phyloP scores from a whole-genome alignment of 2,888 invertebrate genomes.

The Cloeon dipterum region DNA sequence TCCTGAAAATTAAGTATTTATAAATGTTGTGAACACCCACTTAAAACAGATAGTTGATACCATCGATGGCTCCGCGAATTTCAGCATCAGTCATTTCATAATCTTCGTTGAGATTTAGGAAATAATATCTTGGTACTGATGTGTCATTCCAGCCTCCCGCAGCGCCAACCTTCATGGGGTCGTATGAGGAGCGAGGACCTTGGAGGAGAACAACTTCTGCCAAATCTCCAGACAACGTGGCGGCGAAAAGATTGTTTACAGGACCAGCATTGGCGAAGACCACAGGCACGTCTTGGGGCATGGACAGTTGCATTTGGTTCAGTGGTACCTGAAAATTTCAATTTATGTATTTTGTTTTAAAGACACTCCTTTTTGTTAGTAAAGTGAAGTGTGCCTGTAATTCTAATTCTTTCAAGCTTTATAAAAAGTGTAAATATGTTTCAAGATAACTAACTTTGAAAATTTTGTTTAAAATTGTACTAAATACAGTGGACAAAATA shows the following conservation, averaged over 20 bases:
- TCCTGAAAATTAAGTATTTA: constrained; percentile 4
- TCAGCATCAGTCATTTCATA: constrained; percentile 8
- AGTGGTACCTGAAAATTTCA: neutral
- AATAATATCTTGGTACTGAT: constrained; percentile 6
- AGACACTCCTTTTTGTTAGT: too few relatives aligned
- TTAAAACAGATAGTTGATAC: constrained; percentile 1
- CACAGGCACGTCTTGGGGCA: neutral
- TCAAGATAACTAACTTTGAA: too few relatives aligned
- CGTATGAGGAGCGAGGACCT: constrained; percentile 1
- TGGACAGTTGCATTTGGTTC: neutral
- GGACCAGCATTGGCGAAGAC: neutral
- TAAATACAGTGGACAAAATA: too few relatives aligned
- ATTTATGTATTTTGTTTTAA: too few relatives aligned
- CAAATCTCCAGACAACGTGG: constrained; percentile 6
- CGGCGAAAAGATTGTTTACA: neutral
- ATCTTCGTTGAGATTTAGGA: constrained; percentile 5
- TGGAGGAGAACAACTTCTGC: constrained; percentile 7
- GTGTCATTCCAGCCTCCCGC: constrained; percentile 8
- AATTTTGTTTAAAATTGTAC: too few relatives aligned
- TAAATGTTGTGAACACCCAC: too few relatives aligned
- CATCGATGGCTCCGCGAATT: constrained; percentile 8
- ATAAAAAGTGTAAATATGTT: too few relatives aligned
- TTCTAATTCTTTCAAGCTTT: too few relatives aligned
- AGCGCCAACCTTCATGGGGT: constrained; percentile 5
- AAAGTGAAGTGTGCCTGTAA: too few relatives aligned